Evolutionary conservation across 1,140 invertebrate species (phyloP).

Genomic region (Heliconius nattereri): DNA sequence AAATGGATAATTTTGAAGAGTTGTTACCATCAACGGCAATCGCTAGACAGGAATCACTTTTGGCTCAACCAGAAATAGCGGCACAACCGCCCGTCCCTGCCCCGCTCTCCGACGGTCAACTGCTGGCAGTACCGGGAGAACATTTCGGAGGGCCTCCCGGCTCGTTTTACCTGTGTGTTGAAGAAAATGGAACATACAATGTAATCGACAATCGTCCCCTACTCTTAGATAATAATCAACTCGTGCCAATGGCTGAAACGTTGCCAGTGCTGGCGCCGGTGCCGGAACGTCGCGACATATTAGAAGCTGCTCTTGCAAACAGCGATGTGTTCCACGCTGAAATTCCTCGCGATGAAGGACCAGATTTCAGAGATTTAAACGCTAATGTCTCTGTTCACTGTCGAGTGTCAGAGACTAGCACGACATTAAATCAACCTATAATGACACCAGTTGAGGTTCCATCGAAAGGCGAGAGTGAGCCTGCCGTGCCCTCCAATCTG

Average conservation of each 20-base stretch:
- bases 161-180: slow-evolving; percentile 84
- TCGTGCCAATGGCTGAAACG: slow-evolving; percentile 79
- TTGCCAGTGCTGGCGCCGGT: slow-evolving; percentile 52
- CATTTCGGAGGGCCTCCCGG: slow-evolving; percentile 84
- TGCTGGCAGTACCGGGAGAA: slow-evolving; percentile 86
- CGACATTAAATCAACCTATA: slow-evolving; percentile 88
- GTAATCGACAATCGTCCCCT: slow-evolving; percentile 87
- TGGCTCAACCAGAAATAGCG: slow-evolving; percentile 37
- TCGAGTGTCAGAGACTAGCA: slow-evolving; percentile 87
- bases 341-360: slow-evolving; percentile 72
- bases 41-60: slow-evolving; percentile 49
- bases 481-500: slow-evolving; percentile 75
- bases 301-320: slow-evolving; percentile 88
- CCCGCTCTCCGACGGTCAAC: slow-evolving; percentile 81
- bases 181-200: slow-evolving; percentile 86
- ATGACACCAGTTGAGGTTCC: slow-evolving; percentile 90
- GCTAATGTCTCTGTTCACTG: slow-evolving; percentile 77
- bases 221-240: slow-evolving; percentile 81
- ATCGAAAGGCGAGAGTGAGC: slow-evolving; percentile 79
- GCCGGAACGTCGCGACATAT: slow-evolving; percentile 84
- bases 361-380: slow-evolving; percentile 80
- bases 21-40: slow-evolving; percentile 73
- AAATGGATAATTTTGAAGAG: slow-evolving; percentile 74
- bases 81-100: slow-evolving; percentile 61
- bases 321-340: slow-evolving; percentile 88